Conservation (phyloP, 2,113 vertebrate genomes). For the Solenodon paradoxus region DNA sequence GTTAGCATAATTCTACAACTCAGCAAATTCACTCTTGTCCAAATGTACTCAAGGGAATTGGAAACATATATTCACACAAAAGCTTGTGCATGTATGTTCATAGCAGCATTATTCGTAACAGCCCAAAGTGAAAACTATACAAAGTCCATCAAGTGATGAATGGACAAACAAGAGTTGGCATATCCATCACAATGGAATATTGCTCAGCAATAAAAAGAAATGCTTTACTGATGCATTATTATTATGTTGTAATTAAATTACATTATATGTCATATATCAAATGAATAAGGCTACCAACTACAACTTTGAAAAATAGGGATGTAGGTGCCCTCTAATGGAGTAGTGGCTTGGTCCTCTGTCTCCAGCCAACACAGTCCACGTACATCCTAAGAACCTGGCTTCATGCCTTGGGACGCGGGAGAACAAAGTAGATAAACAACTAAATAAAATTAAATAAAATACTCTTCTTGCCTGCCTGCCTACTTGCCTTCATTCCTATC, state of each 20-base stretch:
- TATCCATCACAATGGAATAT: not conserved
- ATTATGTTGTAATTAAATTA: not conserved
- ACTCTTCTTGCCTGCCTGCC: no score
- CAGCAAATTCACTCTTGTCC: not conserved
- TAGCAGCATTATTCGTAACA: not conserved
- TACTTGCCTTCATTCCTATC: no score
- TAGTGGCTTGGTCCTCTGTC: no score
- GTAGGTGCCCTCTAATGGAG: no score
- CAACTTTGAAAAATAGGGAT: not conserved
- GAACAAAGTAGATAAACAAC: no score
- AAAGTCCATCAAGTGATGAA: not conserved
- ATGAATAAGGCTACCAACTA: not conserved
- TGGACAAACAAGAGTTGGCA: not conserved
- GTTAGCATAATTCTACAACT: not conserved
- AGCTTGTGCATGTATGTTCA: not conserved
- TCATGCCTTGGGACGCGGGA: no score
- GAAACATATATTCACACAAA: not conserved
- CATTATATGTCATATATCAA: not conserved
- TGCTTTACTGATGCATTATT: not conserved
- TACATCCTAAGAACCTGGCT: no score
- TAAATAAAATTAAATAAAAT: no score
- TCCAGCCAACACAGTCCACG: no score
- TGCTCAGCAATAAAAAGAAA: not conserved
- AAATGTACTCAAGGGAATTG: not conserved
- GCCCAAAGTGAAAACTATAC: not conserved